Evolutionary conservation across 2,888 invertebrate species (phyloP).

Genomic region (Folsomia manolachei): DNA sequence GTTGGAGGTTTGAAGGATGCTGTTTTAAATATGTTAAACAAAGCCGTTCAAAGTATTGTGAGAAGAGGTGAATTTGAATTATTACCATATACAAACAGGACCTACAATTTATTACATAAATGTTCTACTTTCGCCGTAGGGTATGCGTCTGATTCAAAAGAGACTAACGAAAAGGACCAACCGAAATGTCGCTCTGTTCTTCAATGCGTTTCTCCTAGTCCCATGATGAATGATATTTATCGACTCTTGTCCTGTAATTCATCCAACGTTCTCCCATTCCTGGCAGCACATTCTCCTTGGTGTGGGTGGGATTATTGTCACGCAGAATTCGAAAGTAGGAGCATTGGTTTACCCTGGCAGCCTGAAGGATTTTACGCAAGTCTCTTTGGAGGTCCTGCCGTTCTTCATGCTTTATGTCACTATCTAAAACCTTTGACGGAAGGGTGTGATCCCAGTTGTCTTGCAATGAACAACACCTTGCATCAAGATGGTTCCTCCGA

Average conservation of each 20-base stretch:
- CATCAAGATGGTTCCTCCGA: constrained; percentile 1
- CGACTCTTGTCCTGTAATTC: constrained; percentile 36
- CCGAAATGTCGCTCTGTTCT: constrained; percentile 22
- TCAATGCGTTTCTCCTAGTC: constrained; percentile 36
- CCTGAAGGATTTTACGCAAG: constrained; percentile 48
- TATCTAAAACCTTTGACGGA: constrained; percentile 42
- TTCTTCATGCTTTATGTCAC: constrained; percentile 44
- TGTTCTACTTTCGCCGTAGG: neutral
- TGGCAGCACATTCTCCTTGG: constrained; percentile 37
- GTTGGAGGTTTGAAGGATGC: constrained; percentile 84
- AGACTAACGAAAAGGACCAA: neutral
- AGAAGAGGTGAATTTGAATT: constrained; percentile 52
- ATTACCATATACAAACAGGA: too few relatives aligned
- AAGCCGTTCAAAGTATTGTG: constrained; percentile 80
- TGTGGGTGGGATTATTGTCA: constrained; percentile 48
- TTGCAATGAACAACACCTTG: constrained; percentile 17
- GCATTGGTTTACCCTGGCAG: constrained; percentile 47
- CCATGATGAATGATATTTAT: constrained; percentile 25
- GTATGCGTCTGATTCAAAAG: neutral
- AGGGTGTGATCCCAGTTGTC: constrained; percentile 25
- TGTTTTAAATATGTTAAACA: constrained; percentile 86
- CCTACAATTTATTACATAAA: neutral
- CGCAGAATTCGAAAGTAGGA: constrained; percentile 31
- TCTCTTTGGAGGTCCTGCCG: constrained; percentile 47
- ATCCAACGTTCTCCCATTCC: constrained; percentile 36